A percentile compares a stretch with the other conserved stretches of the same genome.
phyloP scores from a whole-genome alignment of 2,797 vertebrate genomes.

The Myoxocephalus aenaeus region DNA sequence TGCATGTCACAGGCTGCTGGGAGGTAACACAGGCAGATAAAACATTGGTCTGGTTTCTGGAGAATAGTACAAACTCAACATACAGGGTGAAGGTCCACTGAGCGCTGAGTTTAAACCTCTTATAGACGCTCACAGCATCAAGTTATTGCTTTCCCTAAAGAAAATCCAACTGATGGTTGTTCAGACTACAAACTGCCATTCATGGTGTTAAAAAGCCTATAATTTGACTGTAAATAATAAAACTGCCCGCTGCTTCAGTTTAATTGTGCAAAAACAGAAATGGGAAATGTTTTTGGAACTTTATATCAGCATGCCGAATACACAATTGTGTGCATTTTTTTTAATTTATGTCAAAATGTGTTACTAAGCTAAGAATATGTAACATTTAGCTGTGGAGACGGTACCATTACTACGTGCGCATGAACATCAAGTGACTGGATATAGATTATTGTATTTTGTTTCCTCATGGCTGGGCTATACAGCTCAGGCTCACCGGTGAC shows the following conservation, averaged over 20 bases:
- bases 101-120: slow-evolving; percentile 1
- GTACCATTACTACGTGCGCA: too few relatives aligned
- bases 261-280: neutral
- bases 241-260: neutral
- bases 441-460: neutral
- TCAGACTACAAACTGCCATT: neutral
- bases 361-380: neutral
- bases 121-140: neutral
- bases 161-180: neutral
- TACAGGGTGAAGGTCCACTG: slow-evolving; percentile 1
- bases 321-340: neutral
- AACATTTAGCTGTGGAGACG: neutral
- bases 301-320: neutral
- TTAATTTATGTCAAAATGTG: neutral
- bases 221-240: neutral
- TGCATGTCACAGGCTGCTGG: slow-evolving; percentile 49
- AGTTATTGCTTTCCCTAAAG: neutral
- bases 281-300: neutral
- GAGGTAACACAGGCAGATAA: slow-evolving; percentile 42
- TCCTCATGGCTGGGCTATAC: neutral
- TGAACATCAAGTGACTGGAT: neutral
- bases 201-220: neutral
- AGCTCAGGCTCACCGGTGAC: neutral
- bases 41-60: slow-evolving; percentile 25
- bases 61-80: slow-evolving; percentile 24